Conservation (phyloP, 1,140 invertebrate species). For the Penaeus indicus region DNA sequence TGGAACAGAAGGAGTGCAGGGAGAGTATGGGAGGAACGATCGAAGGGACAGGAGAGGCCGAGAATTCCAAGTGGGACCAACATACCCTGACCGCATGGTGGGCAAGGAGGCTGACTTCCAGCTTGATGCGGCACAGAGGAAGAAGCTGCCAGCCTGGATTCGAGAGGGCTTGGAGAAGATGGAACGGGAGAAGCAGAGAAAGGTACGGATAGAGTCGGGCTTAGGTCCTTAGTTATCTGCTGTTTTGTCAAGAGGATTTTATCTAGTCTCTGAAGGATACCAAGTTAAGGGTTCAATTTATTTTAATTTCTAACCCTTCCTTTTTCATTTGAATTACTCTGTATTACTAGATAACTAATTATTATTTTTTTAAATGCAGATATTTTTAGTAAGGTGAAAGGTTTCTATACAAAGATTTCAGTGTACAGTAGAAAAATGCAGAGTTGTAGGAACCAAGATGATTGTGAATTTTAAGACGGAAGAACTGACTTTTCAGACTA, state of each 20-base stretch:
- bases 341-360: too few species aligned
- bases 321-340: too few species aligned
- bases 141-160: slow-evolving; percentile 95
- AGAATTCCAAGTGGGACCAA: slow-evolving; percentile 18
- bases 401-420: too few species aligned
- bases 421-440: too few species aligned
- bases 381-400: too few species aligned
- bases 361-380: too few species aligned
- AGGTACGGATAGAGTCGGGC: slow-evolving; percentile 76
- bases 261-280: slow-evolving; percentile 44
- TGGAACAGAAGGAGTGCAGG: slow-evolving; percentile 10
- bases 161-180: slow-evolving; percentile 96
- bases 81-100: slow-evolving; percentile 32
- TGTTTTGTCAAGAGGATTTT: not conserved
- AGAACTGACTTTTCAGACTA: too few species aligned
- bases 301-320: slow-evolving; percentile 9
- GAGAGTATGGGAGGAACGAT: slow-evolving; percentile 30
- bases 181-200: slow-evolving; percentile 93
- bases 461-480: too few species aligned
- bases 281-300: slow-evolving; percentile 59
- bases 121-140: slow-evolving; percentile 88
- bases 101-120: slow-evolving; percentile 63
- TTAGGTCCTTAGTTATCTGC: slow-evolving; percentile 68
- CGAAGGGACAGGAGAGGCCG: slow-evolving; percentile 22
- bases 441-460: too few species aligned